Evolutionary conservation across 2,888 invertebrate genomes (phyloP).

Genomic region (Campopleginae sp.): DNA sequence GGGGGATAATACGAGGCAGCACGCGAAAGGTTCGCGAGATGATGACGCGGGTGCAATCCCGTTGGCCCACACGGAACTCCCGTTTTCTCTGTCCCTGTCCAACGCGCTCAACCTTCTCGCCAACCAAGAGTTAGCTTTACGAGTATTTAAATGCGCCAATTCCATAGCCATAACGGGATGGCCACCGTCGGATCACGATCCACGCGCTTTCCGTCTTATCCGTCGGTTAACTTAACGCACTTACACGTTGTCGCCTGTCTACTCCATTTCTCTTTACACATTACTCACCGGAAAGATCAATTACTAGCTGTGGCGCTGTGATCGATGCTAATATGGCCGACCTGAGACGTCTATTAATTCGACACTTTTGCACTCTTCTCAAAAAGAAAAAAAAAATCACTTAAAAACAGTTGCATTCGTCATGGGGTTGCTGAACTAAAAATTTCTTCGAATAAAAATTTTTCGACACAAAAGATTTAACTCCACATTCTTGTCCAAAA

Average conservation of each 20-base stretch:
- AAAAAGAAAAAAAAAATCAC: background rate
- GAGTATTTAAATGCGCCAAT: slow-evolving; percentile 74
- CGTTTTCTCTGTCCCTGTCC: slow-evolving; percentile 29
- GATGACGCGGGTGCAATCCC: slow-evolving; percentile 67
- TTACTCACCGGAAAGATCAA: slow-evolving; percentile 42
- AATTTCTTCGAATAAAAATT: background rate
- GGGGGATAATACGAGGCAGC: slow-evolving; percentile 44
- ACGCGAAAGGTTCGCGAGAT: slow-evolving; percentile 45
- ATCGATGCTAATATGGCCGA: slow-evolving; percentile 54
- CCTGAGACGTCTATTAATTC: slow-evolving; percentile 22
- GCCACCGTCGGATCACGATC: slow-evolving; percentile 78
- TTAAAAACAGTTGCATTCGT: background rate
- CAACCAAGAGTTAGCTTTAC: slow-evolving; percentile 70
- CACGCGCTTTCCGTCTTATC: slow-evolving; percentile 70
- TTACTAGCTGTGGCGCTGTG: slow-evolving; percentile 43
- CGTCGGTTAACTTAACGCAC: slow-evolving; percentile 59
- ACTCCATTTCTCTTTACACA: slow-evolving; percentile 23
- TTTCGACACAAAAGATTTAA: background rate
- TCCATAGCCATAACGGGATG: slow-evolving; percentile 72
- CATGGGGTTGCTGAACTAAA: background rate
- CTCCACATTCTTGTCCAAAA: background rate
- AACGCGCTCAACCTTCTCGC: slow-evolving; percentile 24
- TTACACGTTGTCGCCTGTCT: slow-evolving; percentile 52
- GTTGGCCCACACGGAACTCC: slow-evolving; percentile 63
- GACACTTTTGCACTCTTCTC: slow-evolving; percentile 1